Evolutionary conservation across 2,888 invertebrate genomes (phyloP).

Genomic region (Dynastes tityus): DNA sequence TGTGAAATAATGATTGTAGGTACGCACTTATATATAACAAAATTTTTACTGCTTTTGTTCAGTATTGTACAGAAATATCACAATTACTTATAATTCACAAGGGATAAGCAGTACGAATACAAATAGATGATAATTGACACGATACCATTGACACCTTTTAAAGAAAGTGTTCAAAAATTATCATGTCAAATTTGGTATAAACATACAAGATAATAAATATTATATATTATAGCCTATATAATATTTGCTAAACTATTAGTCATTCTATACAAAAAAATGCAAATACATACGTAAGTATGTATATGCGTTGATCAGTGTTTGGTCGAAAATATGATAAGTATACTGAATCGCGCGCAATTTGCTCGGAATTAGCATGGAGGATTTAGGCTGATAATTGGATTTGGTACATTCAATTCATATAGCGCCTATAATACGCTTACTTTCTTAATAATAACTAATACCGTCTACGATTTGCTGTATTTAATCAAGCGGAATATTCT

Average conservation of each 20-base stretch:
- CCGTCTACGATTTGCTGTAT: conserved; percentile 6
- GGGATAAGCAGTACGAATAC: neutral
- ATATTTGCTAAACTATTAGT: conserved; percentile 14
- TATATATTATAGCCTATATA: neutral
- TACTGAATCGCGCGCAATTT: neutral
- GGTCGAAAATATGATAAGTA: conserved; percentile 9
- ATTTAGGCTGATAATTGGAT: conserved; percentile 18
- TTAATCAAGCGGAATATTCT: conserved; percentile 12
- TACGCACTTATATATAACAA: too few species aligned
- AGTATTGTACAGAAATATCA: too few species aligned
- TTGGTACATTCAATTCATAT: conserved; percentile 11
- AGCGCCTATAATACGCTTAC: conserved; percentile 15
- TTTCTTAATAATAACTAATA: conserved; percentile 11
- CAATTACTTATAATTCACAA: too few species aligned
- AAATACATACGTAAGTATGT: conserved; percentile 7
- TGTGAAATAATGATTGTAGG: too few species aligned
- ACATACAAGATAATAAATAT: neutral
- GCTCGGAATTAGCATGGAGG: neutral
- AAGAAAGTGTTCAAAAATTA: neutral
- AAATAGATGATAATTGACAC: neutral
- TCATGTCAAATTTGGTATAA: neutral
- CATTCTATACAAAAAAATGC: neutral
- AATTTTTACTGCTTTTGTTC: too few species aligned
- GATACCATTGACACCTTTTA: neutral
- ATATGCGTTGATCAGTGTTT: neutral